Percentiles rank a stretch among this genome's conserved stretches.
Conservation (phyloP, 2,113 vertebrate species). For the Toxotes chatareus region DNA sequence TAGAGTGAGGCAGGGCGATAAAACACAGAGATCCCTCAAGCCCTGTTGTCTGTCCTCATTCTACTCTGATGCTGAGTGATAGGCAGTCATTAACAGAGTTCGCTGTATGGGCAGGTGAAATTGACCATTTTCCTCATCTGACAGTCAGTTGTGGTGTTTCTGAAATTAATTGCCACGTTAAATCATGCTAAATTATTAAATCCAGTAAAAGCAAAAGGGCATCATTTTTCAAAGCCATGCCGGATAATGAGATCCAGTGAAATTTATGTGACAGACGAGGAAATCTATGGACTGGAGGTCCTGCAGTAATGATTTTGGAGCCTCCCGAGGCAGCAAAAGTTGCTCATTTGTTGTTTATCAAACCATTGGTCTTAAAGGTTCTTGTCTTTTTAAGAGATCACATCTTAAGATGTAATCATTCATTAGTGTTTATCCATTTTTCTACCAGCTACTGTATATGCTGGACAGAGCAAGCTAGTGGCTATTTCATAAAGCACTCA, state of each 20-base stretch:
- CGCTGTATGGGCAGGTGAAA: slow-evolving; percentile 47
- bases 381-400: not conserved
- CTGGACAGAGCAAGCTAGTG: not conserved
- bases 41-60: slow-evolving; percentile 35
- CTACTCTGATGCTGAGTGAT: slow-evolving; percentile 47
- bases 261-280: slow-evolving; percentile 50
- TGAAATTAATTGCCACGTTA: slow-evolving; percentile 61
- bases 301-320: slow-evolving; percentile 29
- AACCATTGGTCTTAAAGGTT: slow-evolving; percentile 5
- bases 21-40: slow-evolving; percentile 43
- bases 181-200: slow-evolving; percentile 67
- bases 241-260: slow-evolving; percentile 45
- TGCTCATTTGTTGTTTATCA: slow-evolving; percentile 16
- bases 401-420: not conserved
- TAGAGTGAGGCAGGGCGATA: slow-evolving; percentile 26
- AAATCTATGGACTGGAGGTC: slow-evolving; percentile 26
- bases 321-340: slow-evolving; percentile 4
- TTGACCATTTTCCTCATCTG: slow-evolving; percentile 46
- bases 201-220: slow-evolving; percentile 32
- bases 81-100: slow-evolving; percentile 31
- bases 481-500: not conserved
- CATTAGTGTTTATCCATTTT: not conserved
- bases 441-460: not conserved
- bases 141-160: slow-evolving; percentile 27
- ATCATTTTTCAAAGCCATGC: slow-evolving; percentile 39